phyloP scores from a whole-genome alignment of 2,797 vertebrate species.

The Psittacula echo region DNA sequence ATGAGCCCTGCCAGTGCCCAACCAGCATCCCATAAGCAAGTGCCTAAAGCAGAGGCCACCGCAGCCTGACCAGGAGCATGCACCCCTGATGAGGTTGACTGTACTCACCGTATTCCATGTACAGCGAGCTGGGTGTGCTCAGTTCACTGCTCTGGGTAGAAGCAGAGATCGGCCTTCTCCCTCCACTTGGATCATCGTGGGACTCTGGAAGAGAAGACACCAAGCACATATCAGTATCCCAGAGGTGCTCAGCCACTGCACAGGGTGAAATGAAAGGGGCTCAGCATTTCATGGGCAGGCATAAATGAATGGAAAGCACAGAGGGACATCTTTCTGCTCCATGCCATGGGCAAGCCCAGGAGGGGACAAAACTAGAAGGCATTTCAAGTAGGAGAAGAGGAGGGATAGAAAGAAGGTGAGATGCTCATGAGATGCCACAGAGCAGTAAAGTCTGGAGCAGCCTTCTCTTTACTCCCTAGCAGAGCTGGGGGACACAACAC shows the following conservation, averaged over 20 bases:
- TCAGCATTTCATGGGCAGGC: not conserved
- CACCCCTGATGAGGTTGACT: fast-evolving
- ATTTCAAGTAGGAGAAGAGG: not conserved
- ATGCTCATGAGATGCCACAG: not conserved
- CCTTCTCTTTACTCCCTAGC: not conserved
- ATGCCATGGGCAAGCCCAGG: not conserved
- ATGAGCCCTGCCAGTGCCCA: not conserved
- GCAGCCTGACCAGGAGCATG: not conserved
- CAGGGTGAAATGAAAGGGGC: not conserved
- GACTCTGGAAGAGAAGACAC: slow-evolving; percentile 78
- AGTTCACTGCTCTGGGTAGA: slow-evolving; percentile 79
- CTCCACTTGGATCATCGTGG: slow-evolving; percentile 60
- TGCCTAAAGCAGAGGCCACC: not conserved
- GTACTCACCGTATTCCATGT: slow-evolving; percentile 88
- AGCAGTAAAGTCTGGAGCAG: fast-evolving
- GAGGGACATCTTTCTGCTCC: not conserved
- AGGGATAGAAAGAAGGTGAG: not conserved
- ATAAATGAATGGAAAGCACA: not conserved
- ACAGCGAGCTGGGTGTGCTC: slow-evolving; percentile 83
- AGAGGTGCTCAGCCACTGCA: not conserved
- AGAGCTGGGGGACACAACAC: not conserved
- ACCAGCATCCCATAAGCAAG: not conserved
- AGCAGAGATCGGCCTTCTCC: slow-evolving; percentile 78
- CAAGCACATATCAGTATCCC: not conserved
- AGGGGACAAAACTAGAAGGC: not conserved